These are phyloP conservation scores for Bos javanicus DNA, from an alignment of 2,113 vertebrate genomes.

Conservation along the genomic window DNA sequence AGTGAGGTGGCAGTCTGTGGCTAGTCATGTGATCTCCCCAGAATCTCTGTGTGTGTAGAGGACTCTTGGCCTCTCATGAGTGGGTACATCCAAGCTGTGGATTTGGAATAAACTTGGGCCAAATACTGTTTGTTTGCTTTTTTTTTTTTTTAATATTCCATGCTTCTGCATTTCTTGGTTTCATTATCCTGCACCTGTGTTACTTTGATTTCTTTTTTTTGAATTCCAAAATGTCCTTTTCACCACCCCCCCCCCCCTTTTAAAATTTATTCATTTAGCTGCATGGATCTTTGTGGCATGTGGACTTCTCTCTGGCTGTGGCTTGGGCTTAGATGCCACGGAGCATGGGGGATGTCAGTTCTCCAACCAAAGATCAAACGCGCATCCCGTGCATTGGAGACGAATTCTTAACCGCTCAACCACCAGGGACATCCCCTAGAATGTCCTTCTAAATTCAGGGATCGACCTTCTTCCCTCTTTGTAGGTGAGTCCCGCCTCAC, in stretches of 20 bases:
- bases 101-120: background rate
- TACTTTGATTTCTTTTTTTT: background rate
- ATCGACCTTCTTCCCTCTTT: background rate
- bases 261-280: background rate
- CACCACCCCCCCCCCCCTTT: background rate
- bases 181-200: background rate
- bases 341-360: background rate
- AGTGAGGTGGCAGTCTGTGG: background rate
- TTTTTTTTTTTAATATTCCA: background rate
- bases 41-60: background rate
- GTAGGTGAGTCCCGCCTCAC: background rate
- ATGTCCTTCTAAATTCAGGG: background rate
- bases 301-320: background rate
- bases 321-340: background rate
- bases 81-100: background rate
- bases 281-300: background rate
- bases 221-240: background rate
- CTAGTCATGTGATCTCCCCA: background rate
- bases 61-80: background rate
- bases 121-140: background rate
- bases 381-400: rapidly evolving
- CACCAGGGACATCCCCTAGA: background rate
- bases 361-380: background rate
- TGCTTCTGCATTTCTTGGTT: background rate
- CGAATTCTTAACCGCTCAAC: background rate